Evolutionary conservation across 2,113 vertebrate genomes (phyloP).

Genomic region (Philantomba maxwellii): DNA sequence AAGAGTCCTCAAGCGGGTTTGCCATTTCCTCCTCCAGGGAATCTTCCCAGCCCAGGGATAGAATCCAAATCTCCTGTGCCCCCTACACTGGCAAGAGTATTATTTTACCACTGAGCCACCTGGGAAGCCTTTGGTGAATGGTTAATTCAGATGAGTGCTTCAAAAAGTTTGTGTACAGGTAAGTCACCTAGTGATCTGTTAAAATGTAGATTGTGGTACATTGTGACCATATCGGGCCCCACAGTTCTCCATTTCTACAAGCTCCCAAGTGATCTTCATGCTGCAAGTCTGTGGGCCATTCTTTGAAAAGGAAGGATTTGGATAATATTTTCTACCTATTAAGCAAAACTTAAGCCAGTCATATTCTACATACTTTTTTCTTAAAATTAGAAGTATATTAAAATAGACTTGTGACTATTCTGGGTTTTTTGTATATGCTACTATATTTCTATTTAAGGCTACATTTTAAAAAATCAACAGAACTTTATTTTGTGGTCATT

Average conservation of each 20-base stretch:
- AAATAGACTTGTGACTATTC: neutral
- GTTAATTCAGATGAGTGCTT: neutral
- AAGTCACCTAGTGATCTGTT: neutral
- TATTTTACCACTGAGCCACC: neutral
- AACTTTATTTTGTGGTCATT: neutral
- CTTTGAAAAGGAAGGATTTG: neutral
- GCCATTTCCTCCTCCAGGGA: neutral
- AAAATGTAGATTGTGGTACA: neutral
- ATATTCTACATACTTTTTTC: neutral
- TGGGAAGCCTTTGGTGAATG: neutral
- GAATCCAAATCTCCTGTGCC: neutral
- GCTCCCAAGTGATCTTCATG: neutral
- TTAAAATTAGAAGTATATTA: constrained; percentile 22
- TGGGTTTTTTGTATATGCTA: neutral
- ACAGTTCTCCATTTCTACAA: neutral
- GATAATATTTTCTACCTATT: neutral
- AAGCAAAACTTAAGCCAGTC: neutral
- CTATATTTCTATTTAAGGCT: neutral
- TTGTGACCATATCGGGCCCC: neutral
- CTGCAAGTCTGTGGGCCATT: neutral
- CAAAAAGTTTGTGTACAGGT: neutral
- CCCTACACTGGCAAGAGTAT: neutral
- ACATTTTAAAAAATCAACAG: neutral
- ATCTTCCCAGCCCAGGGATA: neutral
- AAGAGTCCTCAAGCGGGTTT: neutral